These are phyloP conservation scores for Bruchidius siliquastri DNA, from an alignment of 2,888 invertebrate genomes.

Conservation along the genomic window DNA sequence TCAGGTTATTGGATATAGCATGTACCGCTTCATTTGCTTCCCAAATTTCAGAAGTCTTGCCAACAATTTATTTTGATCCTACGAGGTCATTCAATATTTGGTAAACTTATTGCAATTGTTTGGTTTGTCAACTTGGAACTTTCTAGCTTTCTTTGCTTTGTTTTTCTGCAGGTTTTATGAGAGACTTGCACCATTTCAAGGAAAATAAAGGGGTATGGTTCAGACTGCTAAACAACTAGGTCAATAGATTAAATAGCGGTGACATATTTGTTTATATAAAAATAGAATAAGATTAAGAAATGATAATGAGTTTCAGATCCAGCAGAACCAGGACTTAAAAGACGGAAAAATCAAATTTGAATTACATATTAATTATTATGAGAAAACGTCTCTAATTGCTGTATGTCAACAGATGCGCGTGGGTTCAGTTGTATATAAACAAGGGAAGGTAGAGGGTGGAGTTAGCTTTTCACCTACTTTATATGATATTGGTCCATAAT, in stretches of 20 bases:
- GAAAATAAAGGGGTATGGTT: neutral
- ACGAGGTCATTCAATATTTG: neutral
- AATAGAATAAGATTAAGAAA: too few relatives aligned
- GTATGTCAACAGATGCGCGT: too few relatives aligned
- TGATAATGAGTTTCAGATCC: too few relatives aligned
- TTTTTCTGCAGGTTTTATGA: neutral
- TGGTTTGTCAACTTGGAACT: neutral
- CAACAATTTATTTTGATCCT: neutral
- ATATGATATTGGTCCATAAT: too few relatives aligned
- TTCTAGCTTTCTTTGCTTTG: neutral
- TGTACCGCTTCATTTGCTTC: neutral
- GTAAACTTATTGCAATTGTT: neutral
- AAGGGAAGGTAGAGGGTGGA: too few relatives aligned
- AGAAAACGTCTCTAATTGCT: too few relatives aligned
- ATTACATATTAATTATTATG: too few relatives aligned
- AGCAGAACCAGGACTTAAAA: too few relatives aligned
- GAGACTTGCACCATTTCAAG: too few relatives aligned
- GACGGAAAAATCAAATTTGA: too few relatives aligned
- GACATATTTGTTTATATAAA: neutral
- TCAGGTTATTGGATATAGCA: neutral
- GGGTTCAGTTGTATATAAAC: too few relatives aligned
- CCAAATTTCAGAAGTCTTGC: neutral
- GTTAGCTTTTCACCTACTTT: too few relatives aligned
- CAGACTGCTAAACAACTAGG: neutral
- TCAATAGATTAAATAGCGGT: neutral